Percentiles rank a stretch among this genome's conserved stretches.
Evolutionary conservation across 2,113 vertebrate species (phyloP).

Genomic region (Numenius arquata): DNA sequence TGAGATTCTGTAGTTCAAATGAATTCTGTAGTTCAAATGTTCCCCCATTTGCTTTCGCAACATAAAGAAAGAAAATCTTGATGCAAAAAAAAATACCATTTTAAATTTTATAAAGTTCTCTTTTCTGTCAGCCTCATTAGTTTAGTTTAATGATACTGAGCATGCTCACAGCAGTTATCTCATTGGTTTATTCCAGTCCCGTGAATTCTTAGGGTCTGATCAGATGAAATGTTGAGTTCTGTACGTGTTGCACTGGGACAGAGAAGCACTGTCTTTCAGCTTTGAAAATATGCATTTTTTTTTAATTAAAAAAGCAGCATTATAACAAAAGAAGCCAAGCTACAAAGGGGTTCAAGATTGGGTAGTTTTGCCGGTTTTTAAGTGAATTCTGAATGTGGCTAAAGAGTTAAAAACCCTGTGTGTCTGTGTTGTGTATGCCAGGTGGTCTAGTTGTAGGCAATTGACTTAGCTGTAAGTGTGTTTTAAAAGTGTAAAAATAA

Average conservation of each 20-base stretch:
- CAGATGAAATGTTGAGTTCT: constrained; percentile 8
- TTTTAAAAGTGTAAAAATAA: constrained; percentile 74
- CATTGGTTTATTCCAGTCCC: constrained; percentile 28
- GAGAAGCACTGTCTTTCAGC: constrained; percentile 38
- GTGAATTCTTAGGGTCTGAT: background rate
- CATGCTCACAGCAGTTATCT: background rate
- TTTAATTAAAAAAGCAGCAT: constrained; percentile 22
- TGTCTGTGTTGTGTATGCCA: constrained; percentile 75
- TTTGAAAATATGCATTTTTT: constrained; percentile 44
- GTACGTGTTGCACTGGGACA: background rate
- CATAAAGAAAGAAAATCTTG: background rate
- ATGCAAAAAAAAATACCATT: background rate
- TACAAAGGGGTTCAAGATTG: constrained; percentile 36
- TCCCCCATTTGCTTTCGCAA: background rate
- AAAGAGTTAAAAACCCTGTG: constrained; percentile 61
- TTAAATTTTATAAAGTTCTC: background rate
- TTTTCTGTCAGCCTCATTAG: constrained; percentile 27
- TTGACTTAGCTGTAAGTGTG: constrained; percentile 77
- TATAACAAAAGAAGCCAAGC: constrained; percentile 13
- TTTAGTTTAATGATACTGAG: background rate
- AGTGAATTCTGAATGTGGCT: constrained; percentile 68
- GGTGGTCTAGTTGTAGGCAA: constrained; percentile 71
- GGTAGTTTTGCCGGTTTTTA: constrained; percentile 38
- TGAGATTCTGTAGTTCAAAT: background rate
- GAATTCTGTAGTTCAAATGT: background rate